phyloP scores from a whole-genome alignment of 2,797 vertebrate genomes.

The Ammospiza maritima region DNA sequence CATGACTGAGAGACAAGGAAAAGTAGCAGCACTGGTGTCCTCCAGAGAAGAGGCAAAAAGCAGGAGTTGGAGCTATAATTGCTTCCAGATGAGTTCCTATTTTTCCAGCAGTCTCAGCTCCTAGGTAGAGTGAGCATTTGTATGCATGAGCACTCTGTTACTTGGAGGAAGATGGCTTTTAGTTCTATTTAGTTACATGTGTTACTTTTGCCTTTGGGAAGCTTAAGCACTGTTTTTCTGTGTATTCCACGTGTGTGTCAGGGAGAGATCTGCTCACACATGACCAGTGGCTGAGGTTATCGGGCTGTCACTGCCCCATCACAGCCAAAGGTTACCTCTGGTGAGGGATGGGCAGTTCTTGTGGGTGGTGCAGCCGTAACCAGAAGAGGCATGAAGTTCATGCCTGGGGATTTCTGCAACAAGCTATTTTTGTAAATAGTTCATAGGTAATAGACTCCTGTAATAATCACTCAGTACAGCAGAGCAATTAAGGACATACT shows the following conservation, averaged over 20 bases:
- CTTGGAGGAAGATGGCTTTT: not conserved
- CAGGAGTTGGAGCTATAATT: accelerated
- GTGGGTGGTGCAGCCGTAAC: not conserved
- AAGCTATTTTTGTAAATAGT: not conserved
- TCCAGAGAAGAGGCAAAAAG: not conserved
- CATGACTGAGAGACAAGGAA: accelerated
- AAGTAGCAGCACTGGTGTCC: not conserved
- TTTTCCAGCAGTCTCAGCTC: not conserved
- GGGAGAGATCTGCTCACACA: not conserved
- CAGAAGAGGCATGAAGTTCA: not conserved
- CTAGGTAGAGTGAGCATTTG: not conserved
- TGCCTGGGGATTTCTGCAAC: not conserved
- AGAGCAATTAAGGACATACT: not conserved
- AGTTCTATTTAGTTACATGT: not conserved
- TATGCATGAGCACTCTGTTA: not conserved
- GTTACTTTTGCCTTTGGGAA: not conserved
- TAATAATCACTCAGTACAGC: not conserved
- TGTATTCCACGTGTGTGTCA: not conserved
- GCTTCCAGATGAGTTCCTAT: not conserved
- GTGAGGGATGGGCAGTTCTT: not conserved
- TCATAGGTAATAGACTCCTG: not conserved
- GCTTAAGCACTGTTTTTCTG: not conserved
- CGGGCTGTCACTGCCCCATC: not conserved
- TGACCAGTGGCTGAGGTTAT: not conserved
- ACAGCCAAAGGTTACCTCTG: not conserved